Base-by-base conservation (phyloP, 2,113 vertebrate species). In the Xenopus borealis region DNA sequence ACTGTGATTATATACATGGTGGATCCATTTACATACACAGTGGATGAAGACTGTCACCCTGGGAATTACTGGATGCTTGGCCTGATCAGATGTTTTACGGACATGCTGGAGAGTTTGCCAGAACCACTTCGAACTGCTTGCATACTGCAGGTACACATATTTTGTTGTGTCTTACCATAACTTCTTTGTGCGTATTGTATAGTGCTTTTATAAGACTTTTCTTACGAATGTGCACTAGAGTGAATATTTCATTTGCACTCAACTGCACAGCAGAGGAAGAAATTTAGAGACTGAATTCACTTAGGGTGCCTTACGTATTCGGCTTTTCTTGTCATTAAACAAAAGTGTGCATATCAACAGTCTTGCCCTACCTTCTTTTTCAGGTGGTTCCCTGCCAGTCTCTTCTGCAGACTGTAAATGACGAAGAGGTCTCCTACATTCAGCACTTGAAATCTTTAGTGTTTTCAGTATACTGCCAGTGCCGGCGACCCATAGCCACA, bases 361-460 rank as follows among this genome's bases (percentile, higher is more conserved):
- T 40, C 2, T 40, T 40, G 16, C 16, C 14, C 7, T 16, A n/a
- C 16, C 17, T 13, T 66, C 16, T 66, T 65, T 59, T 59, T 23
- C 12, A 98, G 96, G 95, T 99, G 84, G 94, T 98, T 86, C 94
- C 96, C 61, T 98, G 95, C 85, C 94, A 95, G 89, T 95, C 95
- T 87, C 95, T 98, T 81, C 94, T 99, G 83, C 97, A 98, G 89
- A 95, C 95, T 40, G 91, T 95, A 81, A 95, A 95, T 81, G 96
- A 97, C 12, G 96, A 97, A 18, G 94, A 93, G 82, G 93, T 93
- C 70, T 89, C 95, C 85, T 98, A 97, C 83, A 92, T 98, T 78
- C 97, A 99, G 77, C 95, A 96, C 86, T 92, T 99, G 84, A 96
- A 98, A 80, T 97, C 97, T 57, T 80, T 98, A 92, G 95, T 96